Conservation (phyloP, 2,888 invertebrate species). For the Cephus pulcher region DNA sequence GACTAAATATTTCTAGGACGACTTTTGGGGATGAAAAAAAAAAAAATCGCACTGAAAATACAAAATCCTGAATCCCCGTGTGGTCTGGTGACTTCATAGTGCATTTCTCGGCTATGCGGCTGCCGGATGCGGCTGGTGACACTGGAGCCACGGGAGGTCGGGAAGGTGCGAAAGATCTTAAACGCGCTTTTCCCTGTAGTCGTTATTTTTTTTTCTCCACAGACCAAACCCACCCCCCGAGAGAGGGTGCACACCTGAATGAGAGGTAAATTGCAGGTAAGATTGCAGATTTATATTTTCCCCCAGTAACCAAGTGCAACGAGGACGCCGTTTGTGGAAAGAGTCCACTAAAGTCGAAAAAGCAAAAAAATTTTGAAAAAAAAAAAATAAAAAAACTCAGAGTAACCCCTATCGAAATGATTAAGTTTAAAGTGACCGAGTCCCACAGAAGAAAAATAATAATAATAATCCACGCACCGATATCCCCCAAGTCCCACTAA, state of each 20-base stretch:
- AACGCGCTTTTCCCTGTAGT: slow-evolving; percentile 31
- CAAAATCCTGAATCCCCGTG: too few species aligned
- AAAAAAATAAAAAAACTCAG: slow-evolving; percentile 14
- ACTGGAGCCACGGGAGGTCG: slow-evolving; percentile 34
- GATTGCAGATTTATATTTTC: slow-evolving; percentile 52
- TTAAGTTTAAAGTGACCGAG: too few species aligned
- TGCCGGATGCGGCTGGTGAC: slow-evolving; percentile 39
- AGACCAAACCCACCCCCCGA: neutral
- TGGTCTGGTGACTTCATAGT: too few species aligned
- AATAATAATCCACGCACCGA: too few species aligned
- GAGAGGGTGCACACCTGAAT: slow-evolving; percentile 35
- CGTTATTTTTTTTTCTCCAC: slow-evolving; percentile 13
- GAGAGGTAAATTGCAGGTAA: slow-evolving; percentile 47
- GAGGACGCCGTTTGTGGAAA: too few species aligned
- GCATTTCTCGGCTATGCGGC: slow-evolving; percentile 2
- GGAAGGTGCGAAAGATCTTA: slow-evolving; percentile 41
- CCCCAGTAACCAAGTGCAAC: slow-evolving; percentile 22
- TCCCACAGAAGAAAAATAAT: too few species aligned
- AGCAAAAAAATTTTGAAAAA: slow-evolving; percentile 12
- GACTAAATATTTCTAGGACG: neutral
- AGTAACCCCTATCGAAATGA: slow-evolving; percentile 12
- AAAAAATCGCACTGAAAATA: too few species aligned
- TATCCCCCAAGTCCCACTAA: too few species aligned
- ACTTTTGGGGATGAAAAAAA: neutral
- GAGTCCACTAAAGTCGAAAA: neutral